phyloP scores from a whole-genome alignment of 2,113 vertebrate species.

The Leucosticte australis region DNA sequence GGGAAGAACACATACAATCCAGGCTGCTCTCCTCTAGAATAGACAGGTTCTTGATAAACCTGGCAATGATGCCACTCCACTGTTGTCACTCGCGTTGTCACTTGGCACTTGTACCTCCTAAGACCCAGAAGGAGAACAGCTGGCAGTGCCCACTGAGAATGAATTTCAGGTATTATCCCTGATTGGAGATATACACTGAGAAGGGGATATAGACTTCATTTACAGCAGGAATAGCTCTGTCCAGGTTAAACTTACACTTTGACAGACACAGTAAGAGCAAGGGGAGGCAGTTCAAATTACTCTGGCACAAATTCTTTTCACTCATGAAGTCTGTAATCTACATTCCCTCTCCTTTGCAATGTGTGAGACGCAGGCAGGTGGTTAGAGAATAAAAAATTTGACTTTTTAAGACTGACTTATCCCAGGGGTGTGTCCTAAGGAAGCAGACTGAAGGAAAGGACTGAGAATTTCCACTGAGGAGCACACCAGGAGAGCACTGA shows the following conservation, averaged over 20 bases:
- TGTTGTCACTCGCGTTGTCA: not conserved
- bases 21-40: not conserved
- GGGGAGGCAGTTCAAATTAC: not conserved
- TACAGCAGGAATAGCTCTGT: not conserved
- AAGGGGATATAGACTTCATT: not conserved
- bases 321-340: not conserved
- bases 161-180: not conserved
- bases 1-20: not conserved
- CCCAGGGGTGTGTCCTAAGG: not conserved
- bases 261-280: not conserved
- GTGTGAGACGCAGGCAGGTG: not conserved
- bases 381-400: not conserved
- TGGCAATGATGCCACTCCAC: not conserved
- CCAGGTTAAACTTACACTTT: not conserved
- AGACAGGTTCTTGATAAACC: not conserved
- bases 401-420: not conserved
- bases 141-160: not conserved
- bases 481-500: not conserved
- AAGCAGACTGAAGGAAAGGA: not conserved
- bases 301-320: not conserved
- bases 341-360: not conserved
- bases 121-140: not conserved
- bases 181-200: not conserved
- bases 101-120: rapidly evolving
- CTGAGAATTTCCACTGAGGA: not conserved